Evolutionary conservation across 2,888 invertebrate genomes (phyloP).

Genomic region (Xestobium rufovillosum): DNA sequence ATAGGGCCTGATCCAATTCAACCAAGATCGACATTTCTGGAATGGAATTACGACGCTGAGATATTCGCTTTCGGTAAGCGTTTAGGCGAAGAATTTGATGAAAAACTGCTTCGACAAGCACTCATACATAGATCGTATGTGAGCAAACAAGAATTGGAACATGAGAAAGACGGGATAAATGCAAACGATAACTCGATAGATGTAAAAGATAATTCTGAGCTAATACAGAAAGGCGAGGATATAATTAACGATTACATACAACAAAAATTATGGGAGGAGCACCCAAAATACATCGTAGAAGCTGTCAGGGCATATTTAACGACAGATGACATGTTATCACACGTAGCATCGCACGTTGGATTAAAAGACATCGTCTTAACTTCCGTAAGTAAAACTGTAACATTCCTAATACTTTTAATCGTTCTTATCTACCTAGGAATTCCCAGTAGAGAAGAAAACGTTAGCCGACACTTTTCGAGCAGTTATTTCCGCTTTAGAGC

Average conservation of each 20-base stretch:
- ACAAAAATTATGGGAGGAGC: constrained; percentile 57
- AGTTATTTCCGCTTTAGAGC: constrained; percentile 66
- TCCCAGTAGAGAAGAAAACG: constrained; percentile 57
- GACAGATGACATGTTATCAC: constrained; percentile 57
- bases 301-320: constrained; percentile 59
- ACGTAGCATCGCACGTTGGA: constrained; percentile 70
- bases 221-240: constrained; percentile 60
- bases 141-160: constrained; percentile 59
- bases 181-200: constrained; percentile 1
- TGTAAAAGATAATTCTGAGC: constrained; percentile 58
- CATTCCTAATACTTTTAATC: constrained; percentile 8
- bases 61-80: constrained; percentile 81
- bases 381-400: constrained; percentile 50
- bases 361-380: constrained; percentile 74
- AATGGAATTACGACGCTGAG: constrained; percentile 86
- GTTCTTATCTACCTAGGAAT: constrained; percentile 50
- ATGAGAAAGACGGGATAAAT: constrained; percentile 37
- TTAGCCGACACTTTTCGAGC: constrained; percentile 73
- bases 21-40: constrained; percentile 58
- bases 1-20: constrained; percentile 50
- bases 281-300: constrained; percentile 69
- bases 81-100: constrained; percentile 74
- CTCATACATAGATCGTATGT: constrained; percentile 76
- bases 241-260: constrained; percentile 60
- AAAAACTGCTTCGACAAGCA: constrained; percentile 61